A percentile compares a stretch with the other conserved stretches of the same genome.
These are phyloP conservation scores for Dryobates pubescens DNA, from an alignment of 2,797 vertebrate genomes.

Conservation along the genomic window DNA sequence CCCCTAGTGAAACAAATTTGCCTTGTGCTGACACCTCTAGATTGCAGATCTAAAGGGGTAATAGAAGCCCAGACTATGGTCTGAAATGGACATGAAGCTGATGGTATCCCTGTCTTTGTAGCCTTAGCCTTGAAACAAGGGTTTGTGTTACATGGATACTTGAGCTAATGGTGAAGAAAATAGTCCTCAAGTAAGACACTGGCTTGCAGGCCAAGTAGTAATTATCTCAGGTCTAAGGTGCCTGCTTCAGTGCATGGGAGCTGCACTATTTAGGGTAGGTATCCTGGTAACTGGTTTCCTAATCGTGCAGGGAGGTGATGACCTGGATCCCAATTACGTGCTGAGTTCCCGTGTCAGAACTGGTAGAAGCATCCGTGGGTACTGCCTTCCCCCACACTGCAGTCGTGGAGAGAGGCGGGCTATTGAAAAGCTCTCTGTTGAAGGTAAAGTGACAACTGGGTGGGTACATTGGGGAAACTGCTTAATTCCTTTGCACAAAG, in stretches of 20 bases:
- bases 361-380: slow-evolving; percentile 92
- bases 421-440: slow-evolving; percentile 90
- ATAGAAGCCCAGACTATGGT: neutral
- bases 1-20: neutral
- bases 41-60: neutral
- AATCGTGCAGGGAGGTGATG: slow-evolving; percentile 88
- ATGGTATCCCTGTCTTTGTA: neutral
- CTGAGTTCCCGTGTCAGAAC: slow-evolving; percentile 95
- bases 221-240: neutral
- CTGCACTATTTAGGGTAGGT: neutral
- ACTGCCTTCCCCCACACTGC: slow-evolving; percentile 95
- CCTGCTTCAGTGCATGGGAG: neutral
- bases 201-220: neutral
- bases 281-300: neutral
- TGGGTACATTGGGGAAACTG: neutral
- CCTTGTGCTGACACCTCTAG: neutral
- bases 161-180: neutral
- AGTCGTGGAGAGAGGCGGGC: slow-evolving; percentile 93
- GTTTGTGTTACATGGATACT: neutral
- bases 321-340: slow-evolving; percentile 93
- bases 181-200: neutral
- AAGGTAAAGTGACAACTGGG: slow-evolving; percentile 80
- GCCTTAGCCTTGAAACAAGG: neutral
- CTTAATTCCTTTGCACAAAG: fast-evolving
- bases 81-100: neutral